A percentile compares a stretch with the other conserved stretches of the same genome.
These are phyloP conservation scores for Epinephelus cyanopodus DNA, from an alignment of 2,113 vertebrate genomes.

Conservation along the genomic window DNA sequence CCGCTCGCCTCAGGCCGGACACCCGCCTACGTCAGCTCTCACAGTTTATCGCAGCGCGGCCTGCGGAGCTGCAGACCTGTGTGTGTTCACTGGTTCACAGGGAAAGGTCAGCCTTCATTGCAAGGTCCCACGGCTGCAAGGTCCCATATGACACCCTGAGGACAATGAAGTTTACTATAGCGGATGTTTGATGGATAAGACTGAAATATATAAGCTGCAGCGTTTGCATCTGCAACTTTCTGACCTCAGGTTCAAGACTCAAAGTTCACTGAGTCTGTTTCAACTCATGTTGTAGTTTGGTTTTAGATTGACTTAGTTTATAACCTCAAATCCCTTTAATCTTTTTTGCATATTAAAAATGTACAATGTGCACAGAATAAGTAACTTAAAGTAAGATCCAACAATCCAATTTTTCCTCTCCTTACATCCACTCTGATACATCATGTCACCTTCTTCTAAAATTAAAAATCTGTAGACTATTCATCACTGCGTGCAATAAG, in stretches of 20 bases:
- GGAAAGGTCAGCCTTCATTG: constrained; percentile 32
- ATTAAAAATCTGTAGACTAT: too few relatives aligned
- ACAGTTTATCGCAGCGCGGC: constrained; percentile 25
- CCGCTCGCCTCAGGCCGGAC: constrained; percentile 55
- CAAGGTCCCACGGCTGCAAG: constrained; percentile 22
- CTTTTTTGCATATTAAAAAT: too few relatives aligned
- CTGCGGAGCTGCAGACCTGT: neutral
- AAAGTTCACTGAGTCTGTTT: neutral
- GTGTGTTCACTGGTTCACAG: neutral
- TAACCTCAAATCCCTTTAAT: too few relatives aligned
- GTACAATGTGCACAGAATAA: too few relatives aligned
- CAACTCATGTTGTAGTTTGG: too few relatives aligned
- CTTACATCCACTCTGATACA: too few relatives aligned
- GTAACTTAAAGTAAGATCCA: too few relatives aligned
- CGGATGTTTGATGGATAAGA: constrained; percentile 9
- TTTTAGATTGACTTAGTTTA: too few relatives aligned
- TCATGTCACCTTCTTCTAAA: too few relatives aligned
- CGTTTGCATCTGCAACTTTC: neutral
- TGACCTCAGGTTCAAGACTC: neutral
- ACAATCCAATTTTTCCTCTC: too few relatives aligned
- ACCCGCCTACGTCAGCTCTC: constrained; percentile 42
- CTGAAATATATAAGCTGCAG: neutral
- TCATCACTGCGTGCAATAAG: too few relatives aligned
- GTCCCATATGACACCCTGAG: neutral
- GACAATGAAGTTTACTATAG: constrained; percentile 35